Evolutionary conservation across 2,888 invertebrate genomes (phyloP).

Genomic region (Euproctis similis): DNA sequence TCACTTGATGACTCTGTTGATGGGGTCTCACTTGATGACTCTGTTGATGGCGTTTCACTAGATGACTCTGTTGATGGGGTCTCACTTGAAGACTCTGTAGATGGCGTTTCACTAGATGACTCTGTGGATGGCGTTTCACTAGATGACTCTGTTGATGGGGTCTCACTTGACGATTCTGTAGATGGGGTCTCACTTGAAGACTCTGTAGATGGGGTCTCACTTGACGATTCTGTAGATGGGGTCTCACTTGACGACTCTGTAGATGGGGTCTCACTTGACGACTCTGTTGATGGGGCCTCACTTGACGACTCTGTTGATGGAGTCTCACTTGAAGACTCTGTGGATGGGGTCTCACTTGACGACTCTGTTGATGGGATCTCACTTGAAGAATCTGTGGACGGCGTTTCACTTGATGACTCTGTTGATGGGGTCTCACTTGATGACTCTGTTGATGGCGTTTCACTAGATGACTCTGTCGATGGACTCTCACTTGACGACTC

Average conservation of each 20-base stretch:
- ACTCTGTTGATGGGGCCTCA: not conserved
- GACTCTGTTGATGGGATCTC: not conserved
- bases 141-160: not conserved
- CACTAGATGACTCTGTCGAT: not conserved
- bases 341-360: not conserved
- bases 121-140: not conserved
- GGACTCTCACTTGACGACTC: too few relatives aligned
- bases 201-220: not conserved
- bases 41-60: not conserved
- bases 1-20: not conserved
- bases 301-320: not conserved
- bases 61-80: conserved; percentile 2
- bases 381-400: not conserved
- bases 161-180: not conserved
- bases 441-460: not conserved
- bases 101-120: not conserved
- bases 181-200: not conserved
- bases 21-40: not conserved
- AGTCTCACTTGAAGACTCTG: not conserved
- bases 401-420: not conserved
- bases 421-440: not conserved
- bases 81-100: not conserved
- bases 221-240: not conserved
- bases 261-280: not conserved
- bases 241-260: not conserved